These are phyloP conservation scores for Cassiopea andromeda DNA, from an alignment of 30 jellyfish, hydroid and myxozoan genomes.

Conservation along the genomic window DNA sequence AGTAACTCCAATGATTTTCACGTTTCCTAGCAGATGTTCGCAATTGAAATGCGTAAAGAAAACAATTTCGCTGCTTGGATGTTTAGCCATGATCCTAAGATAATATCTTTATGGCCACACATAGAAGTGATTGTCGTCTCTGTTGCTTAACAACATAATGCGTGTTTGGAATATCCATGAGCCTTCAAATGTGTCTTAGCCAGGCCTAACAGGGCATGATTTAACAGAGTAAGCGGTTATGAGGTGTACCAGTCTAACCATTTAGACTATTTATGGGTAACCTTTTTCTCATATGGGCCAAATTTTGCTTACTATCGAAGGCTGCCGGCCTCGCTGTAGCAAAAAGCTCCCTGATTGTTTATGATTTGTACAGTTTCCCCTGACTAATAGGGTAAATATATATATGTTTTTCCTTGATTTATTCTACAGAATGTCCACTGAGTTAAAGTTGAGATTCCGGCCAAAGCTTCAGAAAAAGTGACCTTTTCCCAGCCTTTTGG, in stretches of 20 bases:
- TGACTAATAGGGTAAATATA: no score
- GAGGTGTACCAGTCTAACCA: neutral
- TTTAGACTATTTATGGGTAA: neutral
- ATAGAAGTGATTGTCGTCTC: neutral
- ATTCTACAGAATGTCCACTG: no score
- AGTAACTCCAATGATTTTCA: neutral
- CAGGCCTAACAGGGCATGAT: neutral
- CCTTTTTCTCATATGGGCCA: neutral
- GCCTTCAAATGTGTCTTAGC: neutral
- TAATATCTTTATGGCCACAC: neutral
- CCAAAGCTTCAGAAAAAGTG: no score
- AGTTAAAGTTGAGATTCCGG: no score
- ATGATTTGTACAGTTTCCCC: no score
- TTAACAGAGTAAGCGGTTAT: neutral
- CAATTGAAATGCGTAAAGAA: neutral
- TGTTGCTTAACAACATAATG: neutral
- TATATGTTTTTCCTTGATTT: no score
- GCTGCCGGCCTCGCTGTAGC: neutral
- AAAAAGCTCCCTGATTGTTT: neutral
- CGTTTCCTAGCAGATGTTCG: neutral
- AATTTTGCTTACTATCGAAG: neutral
- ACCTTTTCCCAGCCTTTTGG: no score
- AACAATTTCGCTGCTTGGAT: neutral
- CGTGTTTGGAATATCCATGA: no score
- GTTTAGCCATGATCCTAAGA: neutral